Conservation (phyloP, 2,888 invertebrate genomes). For the Brenthis hecate region DNA sequence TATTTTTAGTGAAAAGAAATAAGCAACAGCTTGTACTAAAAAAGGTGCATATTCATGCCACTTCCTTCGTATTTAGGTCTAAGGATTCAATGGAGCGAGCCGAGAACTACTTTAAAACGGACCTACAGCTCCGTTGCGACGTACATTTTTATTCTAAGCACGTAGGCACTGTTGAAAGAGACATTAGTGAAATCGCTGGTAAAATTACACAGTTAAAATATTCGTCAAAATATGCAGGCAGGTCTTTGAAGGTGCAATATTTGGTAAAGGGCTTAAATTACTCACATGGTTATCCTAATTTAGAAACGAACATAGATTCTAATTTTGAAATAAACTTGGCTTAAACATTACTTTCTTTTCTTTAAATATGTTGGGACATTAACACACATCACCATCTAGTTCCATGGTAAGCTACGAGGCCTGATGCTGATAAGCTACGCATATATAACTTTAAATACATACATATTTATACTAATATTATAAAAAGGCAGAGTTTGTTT, state of each 20-base stretch:
- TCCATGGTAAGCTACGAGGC: no score
- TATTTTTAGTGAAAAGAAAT: background rate
- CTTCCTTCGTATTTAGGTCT: slow-evolving; percentile 10
- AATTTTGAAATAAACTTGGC: no score
- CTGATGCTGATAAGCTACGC: no score
- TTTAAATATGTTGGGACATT: no score
- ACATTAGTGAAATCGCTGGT: slow-evolving; percentile 48
- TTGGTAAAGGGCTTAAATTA: no score
- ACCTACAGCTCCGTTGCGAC: slow-evolving; percentile 26
- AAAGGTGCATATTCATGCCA: slow-evolving; percentile 10
- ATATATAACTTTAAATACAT: no score
- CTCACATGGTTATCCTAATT: no score
- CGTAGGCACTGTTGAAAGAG: slow-evolving; percentile 46
- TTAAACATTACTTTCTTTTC: no score
- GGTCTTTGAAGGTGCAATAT: background rate
- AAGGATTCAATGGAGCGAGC: slow-evolving; percentile 36
- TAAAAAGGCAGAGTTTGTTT: no score
- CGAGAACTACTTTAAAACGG: slow-evolving; percentile 38
- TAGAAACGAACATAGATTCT: no score
- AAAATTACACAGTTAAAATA: slow-evolving; percentile 45
- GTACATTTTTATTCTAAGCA: slow-evolving; percentile 44
- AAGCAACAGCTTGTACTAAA: slow-evolving; percentile 5
- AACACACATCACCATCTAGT: no score
- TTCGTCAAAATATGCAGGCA: slow-evolving; percentile 28
- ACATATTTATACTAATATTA: no score